Evolutionary conservation across 2,888 invertebrate species (phyloP).

Genomic region (Megamerina dolium): DNA sequence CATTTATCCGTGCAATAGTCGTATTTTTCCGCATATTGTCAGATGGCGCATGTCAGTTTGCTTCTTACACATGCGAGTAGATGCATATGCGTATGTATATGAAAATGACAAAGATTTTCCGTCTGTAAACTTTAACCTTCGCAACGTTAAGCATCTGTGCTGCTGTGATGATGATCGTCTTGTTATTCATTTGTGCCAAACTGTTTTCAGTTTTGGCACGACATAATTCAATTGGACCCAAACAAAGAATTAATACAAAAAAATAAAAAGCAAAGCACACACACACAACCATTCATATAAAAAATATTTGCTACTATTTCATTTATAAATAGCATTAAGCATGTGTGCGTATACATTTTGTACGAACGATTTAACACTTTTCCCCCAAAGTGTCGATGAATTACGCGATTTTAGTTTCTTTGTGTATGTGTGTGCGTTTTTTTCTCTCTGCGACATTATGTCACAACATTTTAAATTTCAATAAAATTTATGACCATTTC

Average conservation of each 20-base stretch:
- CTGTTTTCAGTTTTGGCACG: slow-evolving; percentile 10
- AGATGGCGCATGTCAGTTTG: slow-evolving; percentile 7
- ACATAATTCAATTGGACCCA: slow-evolving; percentile 48
- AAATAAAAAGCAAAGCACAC: no score
- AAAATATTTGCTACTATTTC: no score
- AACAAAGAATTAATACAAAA: slow-evolving; percentile 36
- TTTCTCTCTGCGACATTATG: slow-evolving; percentile 37
- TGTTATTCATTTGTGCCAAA: slow-evolving; percentile 7
- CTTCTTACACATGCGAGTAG: slow-evolving; percentile 9
- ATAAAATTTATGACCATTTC: slow-evolving; percentile 36
- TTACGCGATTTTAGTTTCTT: slow-evolving; percentile 23
- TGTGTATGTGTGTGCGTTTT: no score
- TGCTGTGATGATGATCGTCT: not conserved
- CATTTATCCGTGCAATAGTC: slow-evolving; percentile 1
- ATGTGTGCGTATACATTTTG: no score
- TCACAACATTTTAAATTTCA: slow-evolving; percentile 36
- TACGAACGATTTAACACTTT: not conserved
- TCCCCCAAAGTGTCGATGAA: slow-evolving; percentile 20
- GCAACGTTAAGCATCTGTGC: slow-evolving; percentile 23
- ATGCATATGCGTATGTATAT: slow-evolving; percentile 4
- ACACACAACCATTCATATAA: no score
- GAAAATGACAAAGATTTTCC: slow-evolving; percentile 45
- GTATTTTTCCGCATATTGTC: slow-evolving; percentile 10
- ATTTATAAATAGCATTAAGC: no score
- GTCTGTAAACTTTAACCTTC: slow-evolving; percentile 47